Base-by-base conservation (phyloP, 2,888 invertebrate genomes). In the Belgica antarctica region DNA sequence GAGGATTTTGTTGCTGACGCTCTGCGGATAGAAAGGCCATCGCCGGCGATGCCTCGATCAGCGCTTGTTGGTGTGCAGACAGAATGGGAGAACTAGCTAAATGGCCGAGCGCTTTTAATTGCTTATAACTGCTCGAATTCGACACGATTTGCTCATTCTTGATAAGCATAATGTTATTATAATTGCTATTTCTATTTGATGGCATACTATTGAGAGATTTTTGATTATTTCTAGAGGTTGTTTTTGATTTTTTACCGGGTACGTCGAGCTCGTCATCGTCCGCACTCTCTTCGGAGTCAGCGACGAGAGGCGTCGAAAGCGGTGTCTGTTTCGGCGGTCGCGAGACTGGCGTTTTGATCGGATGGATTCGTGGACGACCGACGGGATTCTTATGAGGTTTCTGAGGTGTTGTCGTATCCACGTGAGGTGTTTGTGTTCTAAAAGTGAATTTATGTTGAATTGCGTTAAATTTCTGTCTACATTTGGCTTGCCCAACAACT, bases 251-350 rank as follows among this genome's bases (percentile, higher is more conserved):
- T 65, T 65, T 65, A 65, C 65, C 65, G 15, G 46, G 65, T 17
- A 65, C 15, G 12, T 65, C 65, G 12, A 19, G n/a, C n/a, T 46
- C 31, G 7, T 27, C 70, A 24, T 52, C 25, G 17, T 57, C 24
- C 15, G 75, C 74, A 24, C 46, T 46, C n/a, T 22, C 46, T 76
- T 76, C 19, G 72, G 74, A 52, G 72, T 74, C 22, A 74, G 72
- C 66, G 74, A 73, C 59, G 12, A 27, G 2, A 1, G 59, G 25
- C n/a, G 25, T 59, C 25, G 59, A 22, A 12, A 59, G 22, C 25
- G 59, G 52, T 19, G 17, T 17, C 22, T 52, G 15, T 22, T 36
- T 65, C 28, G 24, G 17, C 2, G 52, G 5, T 10, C 27, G 52
- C 12, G 34, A 25, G 5, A 4, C 27, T n/a, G 46, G 57, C 15